Percentiles rank a stretch among this genome's conserved stretches.
These are phyloP conservation scores for Lepidurus couesii DNA, from an alignment of 1,140 invertebrate genomes.

Conservation along the genomic window DNA sequence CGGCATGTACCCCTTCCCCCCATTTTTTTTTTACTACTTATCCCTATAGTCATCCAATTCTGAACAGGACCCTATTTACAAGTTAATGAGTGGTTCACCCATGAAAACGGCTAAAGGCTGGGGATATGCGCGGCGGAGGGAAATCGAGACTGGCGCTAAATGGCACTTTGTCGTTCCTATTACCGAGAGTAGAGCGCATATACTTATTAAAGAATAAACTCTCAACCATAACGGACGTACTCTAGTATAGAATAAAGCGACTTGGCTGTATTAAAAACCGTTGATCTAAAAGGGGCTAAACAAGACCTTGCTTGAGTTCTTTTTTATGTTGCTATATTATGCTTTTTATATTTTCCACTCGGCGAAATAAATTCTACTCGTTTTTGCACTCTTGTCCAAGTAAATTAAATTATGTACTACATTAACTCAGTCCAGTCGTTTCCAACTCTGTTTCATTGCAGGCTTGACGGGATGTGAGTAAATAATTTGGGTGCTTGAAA, in stretches of 20 bases:
- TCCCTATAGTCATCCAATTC: neutral
- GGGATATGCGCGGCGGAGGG: neutral
- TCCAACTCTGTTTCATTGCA: too few species aligned
- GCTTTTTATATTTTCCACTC: too few species aligned
- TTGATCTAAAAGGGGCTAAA: neutral
- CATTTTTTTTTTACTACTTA: neutral
- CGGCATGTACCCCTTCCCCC: neutral
- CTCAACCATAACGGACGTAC: neutral
- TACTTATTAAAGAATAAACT: neutral
- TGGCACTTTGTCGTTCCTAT: neutral
- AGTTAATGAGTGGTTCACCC: conserved; percentile 4
- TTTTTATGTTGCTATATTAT: neutral
- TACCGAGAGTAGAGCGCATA: neutral
- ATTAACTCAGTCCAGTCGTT: too few species aligned
- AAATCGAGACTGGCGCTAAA: conserved; percentile 4
- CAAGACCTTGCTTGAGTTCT: neutral
- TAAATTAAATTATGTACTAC: too few species aligned
- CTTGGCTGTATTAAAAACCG: neutral
- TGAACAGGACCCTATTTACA: neutral
- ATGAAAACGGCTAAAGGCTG: neutral
- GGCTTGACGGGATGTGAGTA: too few species aligned
- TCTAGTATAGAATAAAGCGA: neutral
- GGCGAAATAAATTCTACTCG: too few species aligned
- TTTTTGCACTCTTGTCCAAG: too few species aligned
- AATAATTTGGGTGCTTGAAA: too few species aligned